Conservation (phyloP, 2,113 vertebrate genomes). For the Sinocyclocheilus grahami region DNA sequence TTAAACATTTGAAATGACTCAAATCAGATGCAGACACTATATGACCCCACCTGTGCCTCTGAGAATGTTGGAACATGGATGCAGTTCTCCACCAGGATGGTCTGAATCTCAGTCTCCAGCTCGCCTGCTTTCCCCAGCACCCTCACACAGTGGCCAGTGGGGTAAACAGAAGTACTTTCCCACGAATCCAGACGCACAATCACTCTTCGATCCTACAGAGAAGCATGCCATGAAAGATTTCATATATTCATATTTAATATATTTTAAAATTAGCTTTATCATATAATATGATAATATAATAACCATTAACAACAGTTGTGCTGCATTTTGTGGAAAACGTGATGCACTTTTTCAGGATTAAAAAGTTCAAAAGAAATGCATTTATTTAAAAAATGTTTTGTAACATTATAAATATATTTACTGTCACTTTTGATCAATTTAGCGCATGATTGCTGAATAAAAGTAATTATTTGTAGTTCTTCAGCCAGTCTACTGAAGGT, state of each 20-base stretch:
- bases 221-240: neutral
- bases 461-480: too few species aligned
- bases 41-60: constrained; percentile 87
- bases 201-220: constrained; percentile 84
- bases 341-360: too few species aligned
- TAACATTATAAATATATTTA: too few species aligned
- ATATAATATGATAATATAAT: neutral
- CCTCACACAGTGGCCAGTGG: constrained; percentile 91
- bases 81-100: constrained; percentile 91
- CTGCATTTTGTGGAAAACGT: neutral
- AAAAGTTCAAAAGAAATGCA: too few species aligned
- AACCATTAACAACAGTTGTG: neutral
- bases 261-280: neutral
- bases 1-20: neutral
- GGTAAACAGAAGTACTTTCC: constrained; percentile 90
- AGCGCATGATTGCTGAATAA: too few species aligned
- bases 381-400: too few species aligned
- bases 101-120: constrained; percentile 90
- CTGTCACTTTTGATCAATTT: neutral
- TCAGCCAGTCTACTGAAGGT: neutral
- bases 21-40: neutral
- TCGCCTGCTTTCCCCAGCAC: constrained; percentile 90
- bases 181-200: constrained; percentile 93
- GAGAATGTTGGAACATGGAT: constrained; percentile 88
- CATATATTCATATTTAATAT: neutral